Evolutionary conservation across 2,888 invertebrate genomes (phyloP).

Genomic region (Lordiphosa fenestrarum): DNA sequence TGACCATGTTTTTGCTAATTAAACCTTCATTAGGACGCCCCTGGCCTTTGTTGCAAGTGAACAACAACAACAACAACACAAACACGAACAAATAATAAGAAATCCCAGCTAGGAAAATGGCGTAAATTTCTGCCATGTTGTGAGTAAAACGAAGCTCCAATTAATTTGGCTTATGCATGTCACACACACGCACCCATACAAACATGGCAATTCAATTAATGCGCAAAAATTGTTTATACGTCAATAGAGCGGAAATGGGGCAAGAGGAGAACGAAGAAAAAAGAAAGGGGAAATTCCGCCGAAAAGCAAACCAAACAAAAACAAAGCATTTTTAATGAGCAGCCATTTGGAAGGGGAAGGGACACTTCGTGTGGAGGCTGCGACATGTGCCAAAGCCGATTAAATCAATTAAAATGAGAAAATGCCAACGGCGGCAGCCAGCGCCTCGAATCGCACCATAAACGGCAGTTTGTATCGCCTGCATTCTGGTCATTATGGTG

Average conservation of each 20-base stretch:
- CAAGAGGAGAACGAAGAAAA: slow-evolving; percentile 23
- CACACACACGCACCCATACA: slow-evolving; percentile 3
- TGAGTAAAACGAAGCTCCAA: no score
- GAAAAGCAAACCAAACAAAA: slow-evolving; percentile 27
- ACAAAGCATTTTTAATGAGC: slow-evolving; percentile 64
- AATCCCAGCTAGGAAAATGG: slow-evolving; percentile 39
- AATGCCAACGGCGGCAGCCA: slow-evolving; percentile 40
- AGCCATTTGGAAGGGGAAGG: slow-evolving; percentile 5
- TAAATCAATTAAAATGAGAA: slow-evolving; percentile 70
- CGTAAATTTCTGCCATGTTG: slow-evolving; percentile 31
- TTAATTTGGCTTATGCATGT: no score
- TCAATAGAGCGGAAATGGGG: slow-evolving; percentile 65
- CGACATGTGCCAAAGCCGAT: slow-evolving; percentile 57
- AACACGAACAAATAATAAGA: slow-evolving; percentile 12
- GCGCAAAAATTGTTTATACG: slow-evolving; percentile 70
- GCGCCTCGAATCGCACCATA: slow-evolving; percentile 34
- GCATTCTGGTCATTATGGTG: slow-evolving; percentile 50
- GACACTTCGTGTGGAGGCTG: slow-evolving; percentile 1
- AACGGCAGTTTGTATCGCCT: slow-evolving; percentile 44
- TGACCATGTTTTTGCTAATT: slow-evolving; percentile 49
- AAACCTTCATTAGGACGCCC: slow-evolving; percentile 47
- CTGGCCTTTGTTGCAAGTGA: slow-evolving; percentile 19
- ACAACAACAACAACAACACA: slow-evolving; percentile 24
- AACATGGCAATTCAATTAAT: slow-evolving; percentile 60
- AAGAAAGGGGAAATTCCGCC: slow-evolving; percentile 1